Evolutionary conservation across 2,113 vertebrate genomes (phyloP).

Genomic region (Burhinus oedicnemus): DNA sequence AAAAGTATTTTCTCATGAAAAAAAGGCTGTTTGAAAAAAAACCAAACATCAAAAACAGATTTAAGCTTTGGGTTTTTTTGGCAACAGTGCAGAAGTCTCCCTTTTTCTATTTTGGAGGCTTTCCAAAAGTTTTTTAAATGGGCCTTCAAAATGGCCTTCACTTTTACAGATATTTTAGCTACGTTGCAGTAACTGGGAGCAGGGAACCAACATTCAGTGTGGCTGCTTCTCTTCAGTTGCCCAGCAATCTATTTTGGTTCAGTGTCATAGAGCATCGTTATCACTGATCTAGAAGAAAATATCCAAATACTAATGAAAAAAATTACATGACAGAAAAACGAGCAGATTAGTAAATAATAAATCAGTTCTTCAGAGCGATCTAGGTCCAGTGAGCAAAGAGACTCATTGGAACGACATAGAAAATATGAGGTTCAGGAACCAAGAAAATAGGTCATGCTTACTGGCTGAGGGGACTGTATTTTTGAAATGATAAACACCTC

Average conservation of each 20-base stretch:
- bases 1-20: not conserved
- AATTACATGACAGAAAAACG: not conserved
- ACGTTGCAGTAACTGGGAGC: not conserved
- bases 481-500: constrained; percentile 47
- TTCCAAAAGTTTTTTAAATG: not conserved
- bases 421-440: constrained; percentile 16
- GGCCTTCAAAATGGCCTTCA: not conserved
- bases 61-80: not conserved
- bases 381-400: not conserved
- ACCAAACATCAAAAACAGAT: not conserved
- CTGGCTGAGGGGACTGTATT: constrained; percentile 24
- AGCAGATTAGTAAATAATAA: constrained; percentile 6
- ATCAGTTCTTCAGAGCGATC: not conserved
- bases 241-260: constrained; percentile 13
- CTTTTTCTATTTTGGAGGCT: not conserved
- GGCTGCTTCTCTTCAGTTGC: not conserved
- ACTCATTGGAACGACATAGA: not conserved
- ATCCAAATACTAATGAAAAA: not conserved
- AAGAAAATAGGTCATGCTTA: constrained; percentile 49
- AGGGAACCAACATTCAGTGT: not conserved
- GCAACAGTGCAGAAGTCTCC: not conserved
- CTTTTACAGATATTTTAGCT: not conserved
- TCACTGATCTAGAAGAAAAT: not conserved
- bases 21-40: not conserved
- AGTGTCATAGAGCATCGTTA: not conserved